Percentiles rank a stretch among this genome's conserved stretches.
Conservation (phyloP, 2,797 vertebrate genomes). For the Microctenopoma lineatum region DNA sequence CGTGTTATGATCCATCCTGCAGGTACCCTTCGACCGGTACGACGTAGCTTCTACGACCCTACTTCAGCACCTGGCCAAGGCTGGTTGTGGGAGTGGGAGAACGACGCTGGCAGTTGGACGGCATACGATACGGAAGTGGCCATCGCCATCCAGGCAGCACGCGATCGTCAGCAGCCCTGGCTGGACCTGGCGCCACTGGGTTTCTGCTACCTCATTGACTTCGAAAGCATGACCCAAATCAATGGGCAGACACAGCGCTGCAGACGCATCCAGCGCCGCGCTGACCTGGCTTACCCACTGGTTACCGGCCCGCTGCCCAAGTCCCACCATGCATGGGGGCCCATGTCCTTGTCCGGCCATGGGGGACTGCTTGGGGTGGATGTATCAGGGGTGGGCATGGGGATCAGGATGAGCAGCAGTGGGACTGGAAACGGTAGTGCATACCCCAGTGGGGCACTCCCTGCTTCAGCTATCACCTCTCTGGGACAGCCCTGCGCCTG, state of each 20-base stretch:
- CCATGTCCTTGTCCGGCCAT: slow-evolving; percentile 64
- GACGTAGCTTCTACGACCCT: slow-evolving; percentile 93
- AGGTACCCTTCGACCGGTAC: slow-evolving; percentile 95
- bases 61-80: slow-evolving; percentile 93
- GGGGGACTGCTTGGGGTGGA: slow-evolving; percentile 77
- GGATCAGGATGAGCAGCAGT: slow-evolving; percentile 69
- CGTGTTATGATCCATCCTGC: slow-evolving; percentile 32
- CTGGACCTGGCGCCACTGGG: slow-evolving; percentile 93
- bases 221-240: slow-evolving; percentile 96
- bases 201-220: slow-evolving; percentile 96
- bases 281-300: slow-evolving; percentile 91
- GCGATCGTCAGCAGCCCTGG: slow-evolving; percentile 94
- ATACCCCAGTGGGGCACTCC: slow-evolving; percentile 83
- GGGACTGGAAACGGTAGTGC: slow-evolving; percentile 81
- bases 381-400: slow-evolving; percentile 74
- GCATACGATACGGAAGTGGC: slow-evolving; percentile 95
- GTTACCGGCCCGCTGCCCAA: slow-evolving; percentile 86
- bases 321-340: slow-evolving; percentile 85
- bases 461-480: slow-evolving; percentile 82
- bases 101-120: slow-evolving; percentile 92
- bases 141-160: slow-evolving; percentile 94
- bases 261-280: slow-evolving; percentile 90
- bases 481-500: slow-evolving; percentile 89
- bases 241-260: slow-evolving; percentile 95
- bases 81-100: slow-evolving; percentile 98